Evolutionary conservation across 2,888 invertebrate genomes (phyloP), one percentile per base, ranked within the genome.

Genomic region (Erebia epiphron): DNA sequence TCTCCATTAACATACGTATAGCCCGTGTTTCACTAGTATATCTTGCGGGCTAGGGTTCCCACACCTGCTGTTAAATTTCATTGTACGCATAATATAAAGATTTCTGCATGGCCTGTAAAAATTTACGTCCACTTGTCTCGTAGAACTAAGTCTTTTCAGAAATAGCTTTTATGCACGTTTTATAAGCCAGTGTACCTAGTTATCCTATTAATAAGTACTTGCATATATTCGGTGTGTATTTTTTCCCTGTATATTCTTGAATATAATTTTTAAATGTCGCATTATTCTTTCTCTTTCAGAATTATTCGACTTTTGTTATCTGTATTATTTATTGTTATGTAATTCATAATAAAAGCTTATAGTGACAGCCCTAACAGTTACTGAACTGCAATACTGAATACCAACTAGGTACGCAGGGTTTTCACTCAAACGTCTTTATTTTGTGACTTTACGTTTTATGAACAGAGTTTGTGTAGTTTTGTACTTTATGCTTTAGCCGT

Each of bases 1-100:
- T 69, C 73, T 68, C 70, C 67, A 76, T 76, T 74, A 75, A 72
- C 76, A 76, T 75, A 76, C 70, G 73, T 76, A 76, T 75, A 75
- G 74, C 76, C 77, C 49, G 73, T 67, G 69, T 73, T 68, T 72
- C 75, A 71, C 68, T 67, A 67, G 71, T 72, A 72, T 73, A 69
- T 72, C 68, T 70, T 65, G 71, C 56, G 63, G 10, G 56, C 16
- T 67, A 67, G 74, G 72, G 67, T n/a, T 60, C 43, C 63, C 67
- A 65, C 21, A 41, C 67, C 50, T 26, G 35, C 49, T 43, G 21
- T 65, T 46, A 46, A 57, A 16, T 62, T 18, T 65, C 10, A n/a
- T 26, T 35, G 16, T 13, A 49, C 21, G 13, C 52, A 11, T 26
- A 64, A 26, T 5, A 49, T 21, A 26, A 49, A 26, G 49, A 46